Conservation (phyloP, 2,888 invertebrate species). For the Arctia plantaginis region DNA sequence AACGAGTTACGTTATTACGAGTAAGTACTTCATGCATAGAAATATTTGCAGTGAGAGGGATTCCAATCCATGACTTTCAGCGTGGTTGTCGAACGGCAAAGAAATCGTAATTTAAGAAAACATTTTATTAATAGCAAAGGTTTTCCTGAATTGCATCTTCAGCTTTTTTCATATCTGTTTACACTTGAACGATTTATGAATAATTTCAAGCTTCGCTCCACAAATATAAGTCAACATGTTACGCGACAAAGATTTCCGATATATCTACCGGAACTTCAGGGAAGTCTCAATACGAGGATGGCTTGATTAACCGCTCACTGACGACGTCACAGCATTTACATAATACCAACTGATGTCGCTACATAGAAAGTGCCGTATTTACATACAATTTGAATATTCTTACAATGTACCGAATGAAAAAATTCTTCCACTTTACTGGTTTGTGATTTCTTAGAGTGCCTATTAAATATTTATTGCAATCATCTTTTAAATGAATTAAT, state of each 20-base stretch:
- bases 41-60: not conserved
- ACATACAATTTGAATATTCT: constrained; percentile 73
- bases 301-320: constrained; percentile 51
- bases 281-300: constrained; percentile 42
- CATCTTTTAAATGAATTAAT: constrained; percentile 35
- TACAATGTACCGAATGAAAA: constrained; percentile 53
- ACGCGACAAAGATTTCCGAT: constrained; percentile 14
- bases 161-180: not conserved
- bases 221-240: not conserved
- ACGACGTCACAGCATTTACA: constrained; percentile 66
- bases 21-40: not conserved
- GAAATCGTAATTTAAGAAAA: not conserved
- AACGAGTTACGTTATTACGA: too few relatives aligned
- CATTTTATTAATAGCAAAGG: not conserved
- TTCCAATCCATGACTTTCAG: not conserved
- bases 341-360: constrained; percentile 73
- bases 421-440: constrained; percentile 37
- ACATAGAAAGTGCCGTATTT: constrained; percentile 63
- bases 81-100: too few relatives aligned
- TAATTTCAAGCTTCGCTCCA: not conserved
- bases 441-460: constrained; percentile 43
- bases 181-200: not conserved
- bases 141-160: not conserved
- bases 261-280: constrained; percentile 23
- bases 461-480: constrained; percentile 49